Evolutionary conservation across 2,113 vertebrate genomes (phyloP).

Genomic region (Ictidomys tridecemlineatus): DNA sequence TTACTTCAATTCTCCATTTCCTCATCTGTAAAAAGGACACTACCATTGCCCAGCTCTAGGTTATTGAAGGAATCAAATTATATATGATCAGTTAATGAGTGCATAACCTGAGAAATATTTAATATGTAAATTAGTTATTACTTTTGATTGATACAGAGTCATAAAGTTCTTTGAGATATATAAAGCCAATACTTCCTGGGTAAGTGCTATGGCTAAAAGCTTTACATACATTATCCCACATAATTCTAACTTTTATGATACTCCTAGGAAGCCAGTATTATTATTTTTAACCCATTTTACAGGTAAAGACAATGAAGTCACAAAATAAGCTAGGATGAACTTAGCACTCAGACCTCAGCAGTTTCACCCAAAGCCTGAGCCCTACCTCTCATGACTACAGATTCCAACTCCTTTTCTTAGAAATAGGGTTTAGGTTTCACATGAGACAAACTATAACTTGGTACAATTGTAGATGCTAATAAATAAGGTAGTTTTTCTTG

Average conservation of each 20-base stretch:
- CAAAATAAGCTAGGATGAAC: not conserved
- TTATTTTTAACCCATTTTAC: not conserved
- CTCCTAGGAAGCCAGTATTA: not conserved
- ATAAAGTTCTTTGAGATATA: not conserved
- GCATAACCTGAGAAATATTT: not conserved
- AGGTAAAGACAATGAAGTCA: not conserved
- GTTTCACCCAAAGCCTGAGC: not conserved
- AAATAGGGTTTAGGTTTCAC: not conserved
- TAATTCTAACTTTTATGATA: not conserved
- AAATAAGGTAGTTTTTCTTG: not conserved
- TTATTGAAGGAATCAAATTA: not conserved
- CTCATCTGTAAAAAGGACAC: not conserved
- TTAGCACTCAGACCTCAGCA: not conserved
- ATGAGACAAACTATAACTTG: not conserved
- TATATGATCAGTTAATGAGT: not conserved
- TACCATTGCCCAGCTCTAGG: not conserved
- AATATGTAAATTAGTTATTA: not conserved
- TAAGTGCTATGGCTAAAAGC: not conserved
- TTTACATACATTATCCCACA: not conserved
- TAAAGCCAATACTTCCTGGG: not conserved
- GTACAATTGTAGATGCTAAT: not conserved
- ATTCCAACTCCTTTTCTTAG: not conserved
- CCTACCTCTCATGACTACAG: not conserved
- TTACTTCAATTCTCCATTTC: not conserved
- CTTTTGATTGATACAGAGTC: not conserved